Base-by-base conservation (phyloP, 2,113 vertebrate species). In the Phrynosoma blainvillii region DNA sequence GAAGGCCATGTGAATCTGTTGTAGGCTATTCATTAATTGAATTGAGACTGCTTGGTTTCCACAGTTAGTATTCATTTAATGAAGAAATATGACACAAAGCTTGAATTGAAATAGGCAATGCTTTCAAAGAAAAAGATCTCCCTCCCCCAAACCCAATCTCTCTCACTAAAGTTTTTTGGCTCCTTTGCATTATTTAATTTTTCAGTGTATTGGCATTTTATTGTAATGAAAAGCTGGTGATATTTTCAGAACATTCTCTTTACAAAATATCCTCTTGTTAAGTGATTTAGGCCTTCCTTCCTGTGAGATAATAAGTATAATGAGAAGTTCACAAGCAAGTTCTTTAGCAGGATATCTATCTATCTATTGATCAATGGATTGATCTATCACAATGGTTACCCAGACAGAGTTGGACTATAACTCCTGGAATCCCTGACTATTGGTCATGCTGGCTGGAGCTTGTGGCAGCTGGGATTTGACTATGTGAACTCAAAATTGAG, bases 161-260 rank as follows among this genome's bases (percentile, higher is more conserved):
- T 95, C 90, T 94, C 82, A 20, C 83, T 92, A 87, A 89, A 94
- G 91, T 84, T 87, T 92, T 94, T 89, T 90, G 89, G 87, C 87
- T 93, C 76, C 87, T 82, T 86, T 82, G 62, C 2, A 74, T 94
- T 90, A 85, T 73, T 32, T 84, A 32, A 86, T 88, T 71, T 88
- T 78, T 85, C 87, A 56, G 0, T 73, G 4, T 92, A 95, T 93
- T 94, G 93, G 74, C 94, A 92, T 94, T 92, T 93, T 79, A 77
- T 1, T 0, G 89, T 94, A 94, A 95, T 93, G 92, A 94, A 92
- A 89, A 92, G 86, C 87, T 88, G 83, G 71, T 7, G 12, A 86
- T 91, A 87, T 90, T 94, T 95, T 90, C 89, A 92, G 83, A 93
- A 84, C 78, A 74, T 89, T 93, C 85, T 88, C 90, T 88, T 91